Evolutionary conservation across 1,140 invertebrate species (phyloP), one percentile per base, ranked within the genome.

Genomic region (Sipha flava): DNA sequence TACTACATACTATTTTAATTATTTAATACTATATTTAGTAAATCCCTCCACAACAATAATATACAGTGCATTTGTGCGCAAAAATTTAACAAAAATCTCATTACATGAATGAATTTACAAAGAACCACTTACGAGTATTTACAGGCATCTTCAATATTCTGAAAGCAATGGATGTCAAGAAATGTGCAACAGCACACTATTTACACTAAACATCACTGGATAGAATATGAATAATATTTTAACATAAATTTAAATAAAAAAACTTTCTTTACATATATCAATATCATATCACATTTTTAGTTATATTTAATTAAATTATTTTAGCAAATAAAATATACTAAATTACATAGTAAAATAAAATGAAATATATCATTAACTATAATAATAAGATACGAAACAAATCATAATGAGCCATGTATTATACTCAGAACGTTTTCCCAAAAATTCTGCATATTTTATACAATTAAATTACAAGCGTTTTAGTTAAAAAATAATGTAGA

Each of bases 1-100:
- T n/a, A 18, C 4, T 45, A 68, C 5, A 16, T 66, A 23, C 18
- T 23, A 26, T 68, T 68, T 43, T 68, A 43, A 21, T 68, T 14
- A 68, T 66, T 40, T 66, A 66, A 37, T 34, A 40, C 40, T 66
- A 66, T 40, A 66, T 66, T 23, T 66, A 40, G 62, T 66, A 68
- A 40, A 47, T 29, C 66, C 40, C 66, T 29, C 40, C 66, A 47
- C 66, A 45, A 70, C 14, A 57, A n/a, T 47, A 70, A 29, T 70
- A 23, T 47, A 45, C 40, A 47, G 66, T 70, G 66, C 40, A 47
- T 9, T 57, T 45, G 7, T 68, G 40, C 45, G 64, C 40, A 68
- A 68, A 68, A 14, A 68, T 45, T 45, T 45, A 45, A 29, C 18
- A n/a, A 45, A 68, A 68, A 68, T 68, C 21, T 68, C 40, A 18